These are phyloP conservation scores for Pteria penguin DNA, from an alignment of 2,888 invertebrate genomes.

Conservation along the genomic window DNA sequence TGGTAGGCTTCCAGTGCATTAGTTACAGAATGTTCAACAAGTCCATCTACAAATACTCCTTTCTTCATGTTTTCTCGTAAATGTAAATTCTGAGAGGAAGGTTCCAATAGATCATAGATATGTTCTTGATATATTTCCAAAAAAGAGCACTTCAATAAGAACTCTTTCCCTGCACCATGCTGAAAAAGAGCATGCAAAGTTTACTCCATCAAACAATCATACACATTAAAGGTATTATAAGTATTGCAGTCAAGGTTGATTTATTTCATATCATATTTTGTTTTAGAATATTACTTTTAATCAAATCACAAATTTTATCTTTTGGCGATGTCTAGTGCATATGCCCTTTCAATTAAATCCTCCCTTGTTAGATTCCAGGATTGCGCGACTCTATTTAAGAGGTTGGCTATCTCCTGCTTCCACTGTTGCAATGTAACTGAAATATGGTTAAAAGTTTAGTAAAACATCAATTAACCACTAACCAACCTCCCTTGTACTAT, in stretches of 20 bases:
- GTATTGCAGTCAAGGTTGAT: neutral
- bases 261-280: no score
- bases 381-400: no score
- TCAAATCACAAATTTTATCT: no score
- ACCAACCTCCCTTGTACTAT: no score
- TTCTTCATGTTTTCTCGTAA: conserved; percentile 77
- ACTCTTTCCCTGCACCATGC: conserved; percentile 76
- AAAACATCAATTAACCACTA: no score
- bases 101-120: conserved; percentile 79
- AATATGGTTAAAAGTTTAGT: no score
- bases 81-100: conserved; percentile 67
- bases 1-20: conserved; percentile 75
- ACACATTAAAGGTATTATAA: neutral
- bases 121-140: conserved; percentile 81
- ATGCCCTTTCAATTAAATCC: no score
- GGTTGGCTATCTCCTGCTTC: no score
- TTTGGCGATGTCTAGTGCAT: no score
- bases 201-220: neutral
- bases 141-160: conserved; percentile 78
- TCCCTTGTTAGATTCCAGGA: no score
- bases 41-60: conserved; percentile 77
- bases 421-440: no score
- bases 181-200: conserved; percentile 47
- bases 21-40: conserved; percentile 71
- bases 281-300: no score